A percentile compares a stretch with the other conserved stretches of the same genome.
Conservation (phyloP, 2,113 vertebrate species). For the Ochotona curzoniae region DNA sequence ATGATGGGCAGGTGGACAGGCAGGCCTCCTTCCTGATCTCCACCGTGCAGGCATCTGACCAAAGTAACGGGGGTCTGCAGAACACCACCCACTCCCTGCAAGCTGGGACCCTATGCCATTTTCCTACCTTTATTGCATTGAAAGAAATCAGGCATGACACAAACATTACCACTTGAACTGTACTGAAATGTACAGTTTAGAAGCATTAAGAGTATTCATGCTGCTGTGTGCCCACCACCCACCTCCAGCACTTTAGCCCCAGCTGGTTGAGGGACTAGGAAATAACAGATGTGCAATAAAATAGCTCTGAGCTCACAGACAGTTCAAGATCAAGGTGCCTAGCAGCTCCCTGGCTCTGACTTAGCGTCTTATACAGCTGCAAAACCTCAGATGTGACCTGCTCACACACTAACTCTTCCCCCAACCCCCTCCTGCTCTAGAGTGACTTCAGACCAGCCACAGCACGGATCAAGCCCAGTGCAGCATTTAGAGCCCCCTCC, state of each 20-base stretch:
- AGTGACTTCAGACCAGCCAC: neutral
- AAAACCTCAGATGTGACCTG: neutral
- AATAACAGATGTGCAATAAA: neutral
- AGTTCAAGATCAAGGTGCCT: neutral
- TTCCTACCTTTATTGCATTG: neutral
- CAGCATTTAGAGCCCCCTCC: neutral
- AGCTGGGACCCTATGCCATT: neutral
- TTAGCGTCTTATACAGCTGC: neutral
- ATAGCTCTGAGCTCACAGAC: neutral
- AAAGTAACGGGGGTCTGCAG: neutral
- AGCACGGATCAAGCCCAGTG: neutral
- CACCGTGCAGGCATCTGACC: neutral
- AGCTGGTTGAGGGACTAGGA: neutral
- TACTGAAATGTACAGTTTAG: neutral
- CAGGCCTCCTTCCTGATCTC: neutral
- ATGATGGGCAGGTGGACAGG: accelerated
- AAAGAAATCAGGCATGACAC: neutral
- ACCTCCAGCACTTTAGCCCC: neutral
- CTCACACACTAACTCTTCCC: neutral
- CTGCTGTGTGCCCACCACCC: too few species aligned
- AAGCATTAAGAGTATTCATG: neutral
- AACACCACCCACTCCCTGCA: neutral
- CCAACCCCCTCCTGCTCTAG: neutral
- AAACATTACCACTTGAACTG: neutral
- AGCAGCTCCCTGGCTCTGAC: neutral